Evolutionary conservation across 2,113 vertebrate genomes (phyloP).

Genomic region (Mellivora capensis): DNA sequence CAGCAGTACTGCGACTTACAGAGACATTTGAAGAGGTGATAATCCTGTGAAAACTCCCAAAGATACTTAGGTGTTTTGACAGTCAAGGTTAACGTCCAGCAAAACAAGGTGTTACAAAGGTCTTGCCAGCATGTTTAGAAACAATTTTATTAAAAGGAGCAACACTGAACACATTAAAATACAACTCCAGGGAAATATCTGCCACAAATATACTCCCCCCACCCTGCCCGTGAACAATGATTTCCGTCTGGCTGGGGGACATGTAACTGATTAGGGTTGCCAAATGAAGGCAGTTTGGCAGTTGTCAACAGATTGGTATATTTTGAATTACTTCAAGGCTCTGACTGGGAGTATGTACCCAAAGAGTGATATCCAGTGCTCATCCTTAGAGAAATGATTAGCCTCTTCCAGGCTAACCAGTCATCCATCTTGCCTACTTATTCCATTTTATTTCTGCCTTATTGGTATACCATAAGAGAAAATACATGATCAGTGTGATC

Average conservation of each 20-base stretch:
- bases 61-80: conserved; percentile 50
- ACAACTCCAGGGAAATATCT: conserved; percentile 10
- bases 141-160: conserved; percentile 32
- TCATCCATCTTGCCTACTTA: background rate
- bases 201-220: background rate
- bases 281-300: background rate
- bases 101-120: conserved; percentile 60
- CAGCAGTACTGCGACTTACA: conserved; percentile 37
- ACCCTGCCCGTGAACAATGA: background rate
- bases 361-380: background rate
- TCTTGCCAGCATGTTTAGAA: conserved; percentile 40
- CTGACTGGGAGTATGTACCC: background rate
- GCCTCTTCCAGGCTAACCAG: background rate
- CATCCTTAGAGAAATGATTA: background rate
- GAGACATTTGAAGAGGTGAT: conserved; percentile 56
- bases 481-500: background rate
- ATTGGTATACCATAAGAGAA: background rate
- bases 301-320: background rate
- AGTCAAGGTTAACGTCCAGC: conserved; percentile 49
- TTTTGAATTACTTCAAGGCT: background rate
- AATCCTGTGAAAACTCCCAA: conserved; percentile 56
- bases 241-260: background rate
- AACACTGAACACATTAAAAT: background rate
- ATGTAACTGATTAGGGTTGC: background rate
- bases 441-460: background rate